These are phyloP conservation scores for Eilema caniola DNA, from an alignment of 2,888 invertebrate genomes.

Conservation along the genomic window DNA sequence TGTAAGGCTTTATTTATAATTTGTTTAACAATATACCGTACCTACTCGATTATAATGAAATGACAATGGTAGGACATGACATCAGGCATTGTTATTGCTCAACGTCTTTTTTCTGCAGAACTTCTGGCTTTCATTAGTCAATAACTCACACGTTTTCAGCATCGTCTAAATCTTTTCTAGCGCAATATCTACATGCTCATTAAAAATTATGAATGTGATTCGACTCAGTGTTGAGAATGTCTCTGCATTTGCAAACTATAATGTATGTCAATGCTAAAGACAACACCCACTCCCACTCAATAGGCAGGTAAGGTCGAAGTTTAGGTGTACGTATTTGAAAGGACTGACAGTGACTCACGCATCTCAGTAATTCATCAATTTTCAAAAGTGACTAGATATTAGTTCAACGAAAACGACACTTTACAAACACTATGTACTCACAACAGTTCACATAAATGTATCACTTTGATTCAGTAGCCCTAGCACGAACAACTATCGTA, in stretches of 20 bases:
- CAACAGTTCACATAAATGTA: neutral
- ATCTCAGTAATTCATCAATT: conserved; percentile 11
- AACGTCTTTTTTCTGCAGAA: neutral
- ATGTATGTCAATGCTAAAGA: conserved; percentile 83
- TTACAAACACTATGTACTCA: neutral
- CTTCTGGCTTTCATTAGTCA: neutral
- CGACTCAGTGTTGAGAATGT: conserved; percentile 66
- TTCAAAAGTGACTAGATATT: neutral
- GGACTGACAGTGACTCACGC: conserved; percentile 59
- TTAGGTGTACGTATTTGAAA: conserved; percentile 66
- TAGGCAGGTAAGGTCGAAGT: conserved; percentile 65
- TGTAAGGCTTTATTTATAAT: neutral
- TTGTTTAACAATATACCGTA: conserved; percentile 8
- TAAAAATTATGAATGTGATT: conserved; percentile 59
- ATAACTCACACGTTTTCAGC: neutral
- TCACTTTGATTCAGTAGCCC: no score
- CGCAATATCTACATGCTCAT: conserved; percentile 62
- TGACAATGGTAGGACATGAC: conserved; percentile 10
- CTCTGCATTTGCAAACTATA: conserved; percentile 64
- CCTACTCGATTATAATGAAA: conserved; percentile 11
- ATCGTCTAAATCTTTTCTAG: conserved; percentile 19
- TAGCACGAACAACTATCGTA: no score
- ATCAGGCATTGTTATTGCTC: neutral
- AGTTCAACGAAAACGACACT: neutral
- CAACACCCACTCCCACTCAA: conserved; percentile 68